Percentiles rank a stretch among this genome's conserved stretches.
These are phyloP conservation scores for Pachypeltis micranthus DNA, from an alignment of 1,140 invertebrate genomes.

Conservation along the genomic window DNA sequence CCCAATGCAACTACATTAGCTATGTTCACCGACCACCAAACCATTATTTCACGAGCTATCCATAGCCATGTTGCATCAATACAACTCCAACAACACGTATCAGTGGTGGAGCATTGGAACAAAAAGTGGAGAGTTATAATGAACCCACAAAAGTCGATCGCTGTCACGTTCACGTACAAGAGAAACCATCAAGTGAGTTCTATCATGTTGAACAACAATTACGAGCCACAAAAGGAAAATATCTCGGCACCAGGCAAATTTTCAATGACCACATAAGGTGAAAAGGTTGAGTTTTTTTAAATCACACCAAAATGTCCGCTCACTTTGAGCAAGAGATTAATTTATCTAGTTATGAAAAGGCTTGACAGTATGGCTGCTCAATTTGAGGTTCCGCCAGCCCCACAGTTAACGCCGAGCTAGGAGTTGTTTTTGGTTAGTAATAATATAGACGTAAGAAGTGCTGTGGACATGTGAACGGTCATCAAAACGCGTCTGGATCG, in stretches of 20 bases:
- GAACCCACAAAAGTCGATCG: not conserved
- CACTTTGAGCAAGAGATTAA: not conserved
- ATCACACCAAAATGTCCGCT: not conserved
- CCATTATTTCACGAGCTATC: not conserved
- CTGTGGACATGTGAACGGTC: no score
- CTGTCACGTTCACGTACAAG: not conserved
- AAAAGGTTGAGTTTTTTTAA: not conserved
- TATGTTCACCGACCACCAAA: no score
- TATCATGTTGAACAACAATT: not conserved
- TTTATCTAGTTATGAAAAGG: not conserved
- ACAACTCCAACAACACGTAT: not conserved
- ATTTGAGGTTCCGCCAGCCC: conserved; percentile 11
- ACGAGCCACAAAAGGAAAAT: not conserved
- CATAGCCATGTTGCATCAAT: no score
- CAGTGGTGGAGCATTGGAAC: not conserved
- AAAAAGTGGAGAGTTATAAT: not conserved
- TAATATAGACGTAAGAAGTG: no score
- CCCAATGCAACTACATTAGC: no score
- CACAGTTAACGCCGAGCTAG: no score
- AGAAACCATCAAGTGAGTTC: not conserved
- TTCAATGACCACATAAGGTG: not conserved
- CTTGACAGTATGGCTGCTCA: conserved; percentile 6
- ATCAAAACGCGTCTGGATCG: no score
- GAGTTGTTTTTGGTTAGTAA: no score
- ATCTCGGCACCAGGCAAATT: not conserved